Base-by-base conservation (phyloP, 1,140 invertebrate genomes). In the Brachionus rubens region DNA sequence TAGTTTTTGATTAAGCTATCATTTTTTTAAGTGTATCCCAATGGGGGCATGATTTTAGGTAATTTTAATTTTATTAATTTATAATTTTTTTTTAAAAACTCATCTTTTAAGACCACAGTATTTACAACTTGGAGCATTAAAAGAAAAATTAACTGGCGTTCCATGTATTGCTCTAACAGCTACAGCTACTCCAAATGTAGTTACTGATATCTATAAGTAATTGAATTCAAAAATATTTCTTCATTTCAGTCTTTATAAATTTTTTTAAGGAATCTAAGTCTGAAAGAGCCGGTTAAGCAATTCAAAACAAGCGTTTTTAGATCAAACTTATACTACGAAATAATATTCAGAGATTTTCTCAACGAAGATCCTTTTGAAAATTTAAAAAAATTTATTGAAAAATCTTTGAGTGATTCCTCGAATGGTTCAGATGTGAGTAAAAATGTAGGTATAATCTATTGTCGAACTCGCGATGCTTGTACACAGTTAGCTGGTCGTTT, bases 101-200 rank as follows among this genome's bases (percentile, higher is more conserved):
- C 82, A 7, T 85, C 81, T 79, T n/a, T 43, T 14, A 19, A 65
- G 59, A 65, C 72, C 72, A 10, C 48, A 75, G 19, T 75, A 75
- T 75, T 33, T 75, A 16, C 19, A 75, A 33, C 36, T 75, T 24
- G 72, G 72, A n/a, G n/a, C 1, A 9, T 16, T 75, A 59, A 54
- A 75, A 30, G 50, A 75, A 54, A 54, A 75, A 41, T 19, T 75
- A n/a, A 47, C 14, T 40, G 48, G 14, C 14, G 50, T 75, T 7
- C 72, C 72, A 28, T 75, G 72, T 21, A 79, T 85, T 24, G 94
- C 94, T 0, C 82, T 98, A n/a, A 99, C 96, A 21, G 96, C 96
- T 3, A 99, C 96, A 0, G 90, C 90, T 7, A 88, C 88, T 26
- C 30, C 59, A 26, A 24, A 28, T 54, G 76, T 77, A 9, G 54